Percentiles rank a stretch among this genome's conserved stretches.
These are phyloP conservation scores for Anadara kagoshimensis DNA, from an alignment of 1,140 invertebrate species.

Conservation along the genomic window DNA sequence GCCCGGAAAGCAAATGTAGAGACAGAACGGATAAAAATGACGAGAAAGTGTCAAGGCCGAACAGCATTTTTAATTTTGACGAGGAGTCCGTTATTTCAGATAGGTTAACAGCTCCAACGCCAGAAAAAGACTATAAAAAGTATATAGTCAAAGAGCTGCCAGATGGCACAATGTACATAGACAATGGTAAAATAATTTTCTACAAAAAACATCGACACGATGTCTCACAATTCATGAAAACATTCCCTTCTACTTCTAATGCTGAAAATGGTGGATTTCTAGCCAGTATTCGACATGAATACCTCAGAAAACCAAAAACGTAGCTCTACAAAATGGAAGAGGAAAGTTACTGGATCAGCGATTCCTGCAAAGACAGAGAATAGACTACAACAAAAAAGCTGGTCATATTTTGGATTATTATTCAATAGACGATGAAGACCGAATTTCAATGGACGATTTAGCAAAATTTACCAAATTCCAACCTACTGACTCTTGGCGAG, in stretches of 20 bases:
- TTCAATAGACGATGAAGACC: conserved; percentile 37
- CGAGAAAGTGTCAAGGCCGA: too few relatives aligned
- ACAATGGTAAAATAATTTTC: conserved; percentile 53
- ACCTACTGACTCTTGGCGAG: conserved; percentile 9
- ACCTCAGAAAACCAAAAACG: conserved; percentile 52
- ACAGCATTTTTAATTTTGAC: neutral
- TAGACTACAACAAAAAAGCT: conserved; percentile 54
- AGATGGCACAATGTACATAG: conserved; percentile 53
- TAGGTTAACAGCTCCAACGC: neutral
- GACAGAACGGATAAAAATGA: neutral
- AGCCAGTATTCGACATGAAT: conserved; percentile 53
- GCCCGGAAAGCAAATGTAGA: neutral
- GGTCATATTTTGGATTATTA: conserved; percentile 59
- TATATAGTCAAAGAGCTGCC: conserved; percentile 46
- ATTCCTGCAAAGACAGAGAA: conserved; percentile 40
- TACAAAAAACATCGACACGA: conserved; percentile 50
- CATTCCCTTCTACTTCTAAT: conserved; percentile 19
- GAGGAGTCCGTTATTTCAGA: neutral
- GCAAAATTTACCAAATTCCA: conserved; percentile 24
- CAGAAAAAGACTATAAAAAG: conserved; percentile 32
- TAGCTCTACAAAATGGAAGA: conserved; percentile 9
- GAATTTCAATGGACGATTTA: conserved; percentile 23
- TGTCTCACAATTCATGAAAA: conserved; percentile 42
- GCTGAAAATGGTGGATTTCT: conserved; percentile 47
- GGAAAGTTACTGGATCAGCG: conserved; percentile 18